Base-by-base conservation (phyloP, 1,140 invertebrate species). In the Popillia japonica region DNA sequence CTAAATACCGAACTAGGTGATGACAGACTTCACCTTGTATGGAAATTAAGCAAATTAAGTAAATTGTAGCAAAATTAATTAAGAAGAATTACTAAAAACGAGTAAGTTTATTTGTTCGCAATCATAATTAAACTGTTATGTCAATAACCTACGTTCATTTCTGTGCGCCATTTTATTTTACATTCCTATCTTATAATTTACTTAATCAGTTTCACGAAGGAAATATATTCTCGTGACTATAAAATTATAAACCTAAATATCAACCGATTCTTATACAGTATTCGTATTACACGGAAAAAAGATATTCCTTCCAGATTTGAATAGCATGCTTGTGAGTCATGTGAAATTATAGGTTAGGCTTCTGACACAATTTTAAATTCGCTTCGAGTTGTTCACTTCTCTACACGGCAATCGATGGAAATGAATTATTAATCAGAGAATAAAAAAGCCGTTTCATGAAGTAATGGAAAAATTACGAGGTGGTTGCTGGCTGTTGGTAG, bases 351-450 rank as follows among this genome's bases (percentile, higher is more conserved):
- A 55, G 6, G 48, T 55, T 55, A 3, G 48, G 14, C 14, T 2
- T 17, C 14, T 17, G 48, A n/a, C 48, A 17, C 14, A 55, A 55
- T 55, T 55, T 55, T 55, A 55, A 55, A 55, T 55, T 55, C 48
- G 0, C 48, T 6, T 55, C n/a, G 6, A 17, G 6, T 55, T n/a
- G 11, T n/a, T 55, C 14, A 3, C 6, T 55, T n/a, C 17, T 55
- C 11, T 17, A 55, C 14, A 3, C 14, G 14, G 14, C 48, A 55
- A 55, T 55, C 48, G 14, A 55, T 55, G 17, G 7, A 55, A 55
- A 55, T 55, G 48, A 55, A 55, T 55, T 55, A 55, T 55, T 55
- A 55, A 55, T 55, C 17, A 6, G 17, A n/a, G 48, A n/a, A 55
- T 17, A 55, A 55, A 44, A 55, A n/a, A n/a, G 11, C n/a, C 48